Conservation (phyloP, 2,888 invertebrate genomes). For the Ochropleura leucogaster region DNA sequence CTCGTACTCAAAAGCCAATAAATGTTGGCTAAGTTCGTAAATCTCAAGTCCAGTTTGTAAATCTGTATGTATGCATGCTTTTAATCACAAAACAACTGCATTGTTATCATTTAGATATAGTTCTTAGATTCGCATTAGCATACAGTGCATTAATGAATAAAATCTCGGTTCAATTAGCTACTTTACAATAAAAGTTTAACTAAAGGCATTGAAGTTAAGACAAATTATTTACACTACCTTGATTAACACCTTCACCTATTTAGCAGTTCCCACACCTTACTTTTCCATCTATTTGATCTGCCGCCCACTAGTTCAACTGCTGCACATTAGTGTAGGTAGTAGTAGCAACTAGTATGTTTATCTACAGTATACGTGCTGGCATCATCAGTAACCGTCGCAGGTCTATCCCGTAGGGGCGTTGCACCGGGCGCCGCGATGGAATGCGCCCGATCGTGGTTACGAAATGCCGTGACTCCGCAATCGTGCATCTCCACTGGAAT, state of each 20-base stretch:
- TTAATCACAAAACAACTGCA: slow-evolving; percentile 2
- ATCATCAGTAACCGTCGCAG: slow-evolving; percentile 80
- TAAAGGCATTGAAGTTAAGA: slow-evolving; percentile 48
- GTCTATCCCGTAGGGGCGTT: slow-evolving; percentile 84
- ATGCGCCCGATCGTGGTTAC: slow-evolving; percentile 88
- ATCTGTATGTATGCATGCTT: background rate
- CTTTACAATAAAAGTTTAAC: slow-evolving; percentile 2
- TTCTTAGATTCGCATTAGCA: background rate
- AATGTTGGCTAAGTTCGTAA: background rate
- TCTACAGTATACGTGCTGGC: slow-evolving; percentile 61
- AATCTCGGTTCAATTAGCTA: background rate
- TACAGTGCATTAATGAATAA: background rate
- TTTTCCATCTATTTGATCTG: slow-evolving; percentile 55
- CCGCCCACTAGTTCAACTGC: slow-evolving; percentile 62
- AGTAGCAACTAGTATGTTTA: slow-evolving; percentile 59
- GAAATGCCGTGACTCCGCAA: slow-evolving; percentile 86
- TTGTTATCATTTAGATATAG: background rate
- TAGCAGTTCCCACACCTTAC: slow-evolving; percentile 70
- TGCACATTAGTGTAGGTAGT: slow-evolving; percentile 61
- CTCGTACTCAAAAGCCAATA: background rate
- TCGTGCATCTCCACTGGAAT: slow-evolving; percentile 78
- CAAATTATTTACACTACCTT: slow-evolving; percentile 63
- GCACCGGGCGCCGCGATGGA: slow-evolving; percentile 83
- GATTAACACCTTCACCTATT: slow-evolving; percentile 73
- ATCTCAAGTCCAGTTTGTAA: background rate